Evolutionary conservation across 2,888 invertebrate species (phyloP), one percentile per base, ranked within the genome.

Genomic region (Agonum fuliginosum): DNA sequence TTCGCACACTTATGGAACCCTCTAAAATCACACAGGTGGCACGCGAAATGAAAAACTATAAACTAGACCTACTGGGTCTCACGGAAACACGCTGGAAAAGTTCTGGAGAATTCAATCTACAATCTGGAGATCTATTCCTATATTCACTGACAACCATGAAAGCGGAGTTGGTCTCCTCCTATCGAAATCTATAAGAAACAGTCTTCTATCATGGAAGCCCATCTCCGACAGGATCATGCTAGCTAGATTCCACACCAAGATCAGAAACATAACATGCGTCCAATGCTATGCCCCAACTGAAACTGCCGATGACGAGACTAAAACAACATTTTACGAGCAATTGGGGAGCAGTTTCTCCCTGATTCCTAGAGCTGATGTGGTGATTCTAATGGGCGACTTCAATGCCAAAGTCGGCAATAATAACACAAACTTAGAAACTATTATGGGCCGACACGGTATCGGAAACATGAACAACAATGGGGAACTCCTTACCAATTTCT

Each of bases 271-370:
- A 3, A 67, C 78, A 41, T 67, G 74, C 12, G 22, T 79, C 8
- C 74, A 74, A 46, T 78, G 70, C 51, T 78, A 78, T 58, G 75
- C 78, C 6, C 78, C 79, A 6, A 79, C 78, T 4, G 78, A 79
- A 27, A 22, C 37, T 5, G 71, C 79, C 8, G 46, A 41, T 4
- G 73, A 58, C 0, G 37, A 78, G 12, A n/a, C n/a, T n/a, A n/a
- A n/a, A n/a, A n/a, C n/a, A n/a, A n/a, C n/a, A n/a, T n/a, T n/a
- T n/a, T n/a, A n/a, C n/a, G n/a, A n/a, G n/a, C n/a, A n/a, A n/a
- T n/a, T n/a, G n/a, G n/a, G n/a, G n/a, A n/a, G n/a, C n/a, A n/a
- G n/a, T n/a, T n/a, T n/a, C n/a, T n/a, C n/a, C n/a, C n/a, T n/a
- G n/a, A n/a, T n/a, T n/a, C n/a, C n/a, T n/a, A n/a, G n/a, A n/a